Base-by-base conservation (phyloP, 2,888 invertebrate species). In the Terebella lapidaria region DNA sequence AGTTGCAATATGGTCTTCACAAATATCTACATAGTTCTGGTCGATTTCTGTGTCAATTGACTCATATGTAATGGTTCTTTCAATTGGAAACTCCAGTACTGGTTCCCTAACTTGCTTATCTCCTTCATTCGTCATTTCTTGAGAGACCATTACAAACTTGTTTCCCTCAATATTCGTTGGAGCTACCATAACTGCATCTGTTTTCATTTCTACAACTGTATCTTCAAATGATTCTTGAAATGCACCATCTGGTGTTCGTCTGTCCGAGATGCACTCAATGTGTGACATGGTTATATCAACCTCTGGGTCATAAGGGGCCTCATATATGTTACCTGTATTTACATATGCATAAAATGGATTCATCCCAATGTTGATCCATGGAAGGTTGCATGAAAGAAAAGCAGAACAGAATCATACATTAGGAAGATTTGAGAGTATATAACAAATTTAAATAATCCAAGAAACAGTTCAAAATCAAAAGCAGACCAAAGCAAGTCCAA, bases 401-500 rank as follows among this genome's bases (percentile, higher is more conserved):
- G 29, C 27, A 28, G 29, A 53, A 53, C 53, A 53, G 53, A 53
- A 53, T 49, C 22, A 35, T 49, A 22, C 24, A 49, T 49, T 49
- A 49, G 49, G 49, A 49, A 49, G 22, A 35, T 15, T 35, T 49
- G 49, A n/a, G 22, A 49, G 49, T 49, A 49, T 5, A n/a, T n/a
- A 49, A 20, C 49, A 49, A 49, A n/a, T n/a, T 49, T 24, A 10
- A 10, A n/a, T 5, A 49, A n/a, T 22, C 49, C 15, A 5, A 49
- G 49, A 49, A 49, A 5, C 10, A n/a, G 49, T 49, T 49, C 29
- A 53, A 53, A 53, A 25, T 22, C 10, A 53, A 53, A 53, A 53
- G 53, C 53, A 53, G 53, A 53, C 53, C 53, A 53, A 53, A 53
- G 53, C 53, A 53, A 53, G 28, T 49, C 22, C 49, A 49, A 49